phyloP scores from a whole-genome alignment of 1,140 invertebrate genomes.

The Drosophila kohkoa region DNA sequence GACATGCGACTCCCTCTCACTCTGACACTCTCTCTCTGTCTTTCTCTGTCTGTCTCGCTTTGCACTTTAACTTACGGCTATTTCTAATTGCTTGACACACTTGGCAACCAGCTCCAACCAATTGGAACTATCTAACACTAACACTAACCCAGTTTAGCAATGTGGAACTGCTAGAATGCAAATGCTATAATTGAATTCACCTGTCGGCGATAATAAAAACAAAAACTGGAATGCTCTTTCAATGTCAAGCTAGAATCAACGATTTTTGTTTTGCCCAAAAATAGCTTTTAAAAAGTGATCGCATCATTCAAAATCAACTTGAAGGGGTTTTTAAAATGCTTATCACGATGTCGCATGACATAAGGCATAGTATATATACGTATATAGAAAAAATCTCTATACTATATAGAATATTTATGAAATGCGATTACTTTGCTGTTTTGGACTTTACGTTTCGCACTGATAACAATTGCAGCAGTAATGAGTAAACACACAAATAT shows the following conservation, averaged over 20 bases:
- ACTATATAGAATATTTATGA: constrained; percentile 26
- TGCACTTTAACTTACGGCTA: constrained; percentile 65
- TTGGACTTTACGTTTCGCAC: constrained; percentile 38
- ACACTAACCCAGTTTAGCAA: constrained; percentile 22
- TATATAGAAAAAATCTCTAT: constrained; percentile 25
- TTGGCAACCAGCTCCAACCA: constrained; percentile 55
- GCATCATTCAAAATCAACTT: constrained; percentile 61
- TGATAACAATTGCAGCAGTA: constrained; percentile 40
- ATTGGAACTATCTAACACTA: constrained; percentile 49
- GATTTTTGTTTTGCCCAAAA: constrained; percentile 1
- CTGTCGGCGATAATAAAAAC: constrained; percentile 22
- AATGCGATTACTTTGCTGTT: constrained; percentile 34
- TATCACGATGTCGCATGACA: constrained; percentile 70
- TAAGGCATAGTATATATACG: constrained; percentile 14
- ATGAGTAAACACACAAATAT: constrained; percentile 3
- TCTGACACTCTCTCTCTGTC: constrained; percentile 14
- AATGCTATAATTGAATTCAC: constrained; percentile 28
- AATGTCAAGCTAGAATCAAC: constrained; percentile 9
- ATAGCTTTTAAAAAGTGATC: constrained; percentile 11
- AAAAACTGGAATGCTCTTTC: constrained; percentile 8
- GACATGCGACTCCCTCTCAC: constrained; percentile 14
- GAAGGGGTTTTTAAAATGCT: constrained; percentile 40
- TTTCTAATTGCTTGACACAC: constrained; percentile 72
- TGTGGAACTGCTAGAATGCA: constrained; percentile 38
- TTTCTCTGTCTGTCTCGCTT: constrained; percentile 34